Percentiles rank a stretch among this genome's conserved stretches.
These are phyloP conservation scores for Zaprionus lineosus DNA, from an alignment of 2,888 invertebrate species.

Conservation along the genomic window DNA sequence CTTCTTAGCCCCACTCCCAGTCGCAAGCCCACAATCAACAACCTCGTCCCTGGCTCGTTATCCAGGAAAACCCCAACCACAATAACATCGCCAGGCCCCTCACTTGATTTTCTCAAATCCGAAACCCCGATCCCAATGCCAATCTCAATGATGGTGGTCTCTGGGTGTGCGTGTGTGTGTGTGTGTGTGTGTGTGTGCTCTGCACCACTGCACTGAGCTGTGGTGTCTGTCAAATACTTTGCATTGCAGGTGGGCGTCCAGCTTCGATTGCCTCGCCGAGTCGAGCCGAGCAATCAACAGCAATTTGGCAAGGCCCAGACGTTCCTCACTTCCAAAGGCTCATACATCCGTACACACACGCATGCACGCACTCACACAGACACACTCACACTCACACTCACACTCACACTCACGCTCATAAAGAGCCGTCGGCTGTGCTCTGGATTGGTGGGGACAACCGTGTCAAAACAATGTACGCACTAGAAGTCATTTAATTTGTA, in stretches of 20 bases:
- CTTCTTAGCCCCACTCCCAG: too few species aligned
- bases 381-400: too few species aligned
- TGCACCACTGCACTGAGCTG: conserved; percentile 15
- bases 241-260: conserved; percentile 51
- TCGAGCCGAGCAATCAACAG: conserved; percentile 62
- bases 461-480: conserved; percentile 80
- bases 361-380: too few species aligned
- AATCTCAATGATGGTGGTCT: conserved; percentile 47
- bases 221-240: conserved; percentile 51
- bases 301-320: conserved; percentile 67
- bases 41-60: too few species aligned
- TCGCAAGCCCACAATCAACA: too few species aligned
- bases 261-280: conserved; percentile 12
- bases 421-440: conserved; percentile 10
- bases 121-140: conserved; percentile 6
- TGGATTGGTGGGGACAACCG: conserved; percentile 53
- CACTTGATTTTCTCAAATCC: too few species aligned
- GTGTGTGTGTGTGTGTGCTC: conserved; percentile 5
- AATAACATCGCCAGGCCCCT: conserved; percentile 16
- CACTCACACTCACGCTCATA: too few species aligned
- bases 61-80: conserved; percentile 25
- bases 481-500: conserved; percentile 83
- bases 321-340: conserved; percentile 26
- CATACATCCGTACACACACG: too few species aligned
- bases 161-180: conserved; percentile 1